Conservation (phyloP, 2,797 vertebrate species). For the Prionace glauca region DNA sequence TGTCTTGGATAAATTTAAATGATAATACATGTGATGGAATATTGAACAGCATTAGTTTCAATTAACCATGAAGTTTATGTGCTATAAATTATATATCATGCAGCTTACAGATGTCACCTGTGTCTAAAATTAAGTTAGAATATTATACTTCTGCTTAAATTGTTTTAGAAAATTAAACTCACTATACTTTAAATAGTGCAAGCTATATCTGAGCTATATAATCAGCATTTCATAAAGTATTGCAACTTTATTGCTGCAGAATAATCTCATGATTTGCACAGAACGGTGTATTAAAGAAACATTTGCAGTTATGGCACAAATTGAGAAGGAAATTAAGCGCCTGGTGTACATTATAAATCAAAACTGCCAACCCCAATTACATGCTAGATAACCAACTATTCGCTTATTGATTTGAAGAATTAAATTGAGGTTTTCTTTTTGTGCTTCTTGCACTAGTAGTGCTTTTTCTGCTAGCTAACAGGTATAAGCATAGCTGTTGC, state of each 20-base stretch:
- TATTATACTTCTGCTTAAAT: not conserved
- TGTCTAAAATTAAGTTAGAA: not conserved
- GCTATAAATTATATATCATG: not conserved
- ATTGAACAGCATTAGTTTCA: not conserved
- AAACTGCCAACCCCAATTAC: not conserved
- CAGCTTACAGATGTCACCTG: not conserved
- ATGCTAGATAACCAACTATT: not conserved
- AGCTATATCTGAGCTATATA: not conserved
- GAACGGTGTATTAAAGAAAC: not conserved
- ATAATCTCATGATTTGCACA: not conserved
- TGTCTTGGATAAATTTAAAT: not conserved
- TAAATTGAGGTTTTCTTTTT: not conserved
- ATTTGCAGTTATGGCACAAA: slow-evolving; percentile 4
- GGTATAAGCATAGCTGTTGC: not conserved
- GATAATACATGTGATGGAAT: not conserved
- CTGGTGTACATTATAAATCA: not conserved
- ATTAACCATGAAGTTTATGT: not conserved
- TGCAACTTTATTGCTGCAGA: slow-evolving; percentile 7
- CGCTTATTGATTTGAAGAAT: not conserved
- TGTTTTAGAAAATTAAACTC: not conserved
- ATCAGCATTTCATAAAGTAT: slow-evolving; percentile 7
- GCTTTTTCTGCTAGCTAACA: not conserved
- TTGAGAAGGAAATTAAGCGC: not conserved
- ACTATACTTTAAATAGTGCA: not conserved
- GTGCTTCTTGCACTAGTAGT: not conserved